Base-by-base conservation (phyloP, 30 jellyfish, hydroid and myxozoan genomes). In the Turritopsis dohrnii region DNA sequence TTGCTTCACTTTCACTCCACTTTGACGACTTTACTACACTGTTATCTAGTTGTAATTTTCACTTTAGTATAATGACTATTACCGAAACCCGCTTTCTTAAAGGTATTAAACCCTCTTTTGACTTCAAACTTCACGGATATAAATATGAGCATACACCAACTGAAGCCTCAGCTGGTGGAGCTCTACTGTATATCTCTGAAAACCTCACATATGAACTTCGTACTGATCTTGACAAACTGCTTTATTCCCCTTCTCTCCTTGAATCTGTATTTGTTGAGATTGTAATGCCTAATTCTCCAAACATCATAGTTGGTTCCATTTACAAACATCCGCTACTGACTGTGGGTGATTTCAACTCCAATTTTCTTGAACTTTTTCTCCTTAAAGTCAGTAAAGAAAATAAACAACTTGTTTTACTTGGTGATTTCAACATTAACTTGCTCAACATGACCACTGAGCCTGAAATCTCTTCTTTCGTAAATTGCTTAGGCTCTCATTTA, bases 281-380 rank as follows among this genome's bases (percentile, higher is more conserved):
- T 21, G 29, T 76, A n/a, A 16, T 16, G 23, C 84, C 84, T 9
- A 76, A 29, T 16, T 16, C n/a, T 16, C 21, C 79, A 9, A 23
- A 76, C 29, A 76, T 30, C 21, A 29, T 76, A 16, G 84, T 29
- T 76, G 84, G 84, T 76, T 76, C 69, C 81, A 29, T 76, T 30
- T 76, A 76, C 84, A 26, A 28, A 23, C 84, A 76, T 29, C 84
- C 84, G 23, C 29, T n/a, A 16, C 79, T 76, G 80, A 17, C 84
- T 17, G 16, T 76, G n/a, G 81, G 24, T 29, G 84, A 76, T 18
- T 76, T 76, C 29, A n/a, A n/a, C n/a, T n/a, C n/a, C n/a, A n/a
- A n/a, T n/a, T n/a, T n/a, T n/a, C 16, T 17, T 18, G 53, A 72
- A 72, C 81, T 22, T 72, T n/a, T 72, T 54, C 72, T 54, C n/a